Base-by-base conservation (phyloP, 2,113 vertebrate genomes). In the Cyanoderma ruficeps region DNA sequence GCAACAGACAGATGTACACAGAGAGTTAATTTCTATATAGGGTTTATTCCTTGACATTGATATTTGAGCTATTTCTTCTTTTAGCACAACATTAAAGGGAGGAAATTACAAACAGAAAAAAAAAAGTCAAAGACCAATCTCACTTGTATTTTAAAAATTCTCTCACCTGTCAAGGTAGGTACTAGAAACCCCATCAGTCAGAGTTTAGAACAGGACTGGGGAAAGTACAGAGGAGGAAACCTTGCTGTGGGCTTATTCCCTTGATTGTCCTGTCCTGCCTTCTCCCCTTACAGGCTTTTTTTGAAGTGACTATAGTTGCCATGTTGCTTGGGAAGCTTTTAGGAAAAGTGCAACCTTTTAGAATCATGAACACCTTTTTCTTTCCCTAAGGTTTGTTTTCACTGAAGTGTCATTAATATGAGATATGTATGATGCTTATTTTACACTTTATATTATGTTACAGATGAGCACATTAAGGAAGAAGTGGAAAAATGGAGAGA, bases 401-500 rank as follows among this genome's bases (percentile, higher is more conserved):
- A 44, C 25, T 74, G 15, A 77, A n/a, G 7, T 41, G 31, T 70
- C 31, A 35, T 37, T 80, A 74, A 77, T n/a, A 30, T 4, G 33
- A 78, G n/a, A 17, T 44, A 42, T 1, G 2, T 35, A 55, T 19
- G 5, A 61, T 87, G 39, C 14, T 31, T 28, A 83, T 39, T 65
- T 47, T 86, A 79, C 53, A 23, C 44, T 82, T 75, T 42, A 15
- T 63, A 27, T 57, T 75, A 12, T 35, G 69, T 94, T 81, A 50
- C 70, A 99, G 99, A 99, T 94, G 65, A 96, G 11, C 25, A 4
- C 4, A 82, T 99, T 68, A 98, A 98, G 83, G 97, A 97, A 22
- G 98, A 99, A 19, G 98, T 99, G 87, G 95, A 98, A 33, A 50
- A 91, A 8, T 99, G 98, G 99, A 98, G 97, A 75, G 41, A 96